Base-by-base conservation (phyloP, 2,113 vertebrate species). In the Sclerurus mexicanus region DNA sequence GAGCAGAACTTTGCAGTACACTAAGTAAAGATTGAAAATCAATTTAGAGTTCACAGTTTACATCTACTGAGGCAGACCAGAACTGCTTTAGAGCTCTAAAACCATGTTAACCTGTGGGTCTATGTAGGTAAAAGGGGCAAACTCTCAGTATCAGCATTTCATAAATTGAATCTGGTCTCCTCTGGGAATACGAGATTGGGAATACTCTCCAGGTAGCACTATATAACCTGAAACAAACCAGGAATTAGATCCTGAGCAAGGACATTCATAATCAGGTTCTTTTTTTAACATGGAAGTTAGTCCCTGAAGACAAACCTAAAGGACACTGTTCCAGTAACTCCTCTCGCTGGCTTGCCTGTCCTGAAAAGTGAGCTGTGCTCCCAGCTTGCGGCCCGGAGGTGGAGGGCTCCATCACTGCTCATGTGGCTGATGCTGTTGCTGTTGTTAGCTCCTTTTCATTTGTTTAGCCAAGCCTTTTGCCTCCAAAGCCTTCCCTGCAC, bases 211-310 rank as follows among this genome's bases (percentile, higher is more conserved):
- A 63, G 55, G 82, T 84, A 69, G 23, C 0, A 1, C 33, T 62
- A 14, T 9, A 19, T 83, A 90, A 58, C 53, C 49, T 85, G 63
- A 80, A 92, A 77, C 1, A 10, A 92, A 63, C 31, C 72, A 92
- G 86, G 75, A 91, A 49, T 87, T 79, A 87, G 53, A 90, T 90
- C 82, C 92, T 83, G 67, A 90, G 53, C 85, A 80, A 97, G 95
- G 85, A 28, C 94, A 15, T 19, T 72, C 4, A 4, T 76, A 49
- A 88, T 88, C 85, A 62, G 18, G 50, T 91, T 91, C 82, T 92
- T 91, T 93, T 96, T 95, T 80, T 90, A 80, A 72, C 2, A 0
- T 73, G 92, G 74, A 73, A 91, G 49, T 85, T 90, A 66, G 67
- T 94, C 85, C 53, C 85, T 40, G 20, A 44, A 79, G 92, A 62